A percentile compares a stretch with the other conserved stretches of the same genome.
phyloP scores from a whole-genome alignment of 23 tunicate genomes.

The Styela clava region DNA sequence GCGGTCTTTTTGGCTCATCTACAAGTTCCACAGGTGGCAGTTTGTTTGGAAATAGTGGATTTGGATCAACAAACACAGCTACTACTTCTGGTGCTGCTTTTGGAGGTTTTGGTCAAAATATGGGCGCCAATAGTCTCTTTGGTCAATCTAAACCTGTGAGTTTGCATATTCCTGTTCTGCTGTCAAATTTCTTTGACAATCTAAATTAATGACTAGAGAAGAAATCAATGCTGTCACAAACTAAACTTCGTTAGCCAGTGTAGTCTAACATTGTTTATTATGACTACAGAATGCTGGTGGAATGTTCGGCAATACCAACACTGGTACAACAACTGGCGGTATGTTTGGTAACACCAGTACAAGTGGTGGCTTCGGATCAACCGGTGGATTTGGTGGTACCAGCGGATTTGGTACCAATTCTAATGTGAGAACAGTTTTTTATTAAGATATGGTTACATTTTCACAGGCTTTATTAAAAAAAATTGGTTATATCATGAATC shows the following conservation, averaged over 20 bases:
- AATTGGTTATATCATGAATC: too few species aligned
- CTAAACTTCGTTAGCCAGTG: too few species aligned
- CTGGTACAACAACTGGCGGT: constrained; percentile 11
- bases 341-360: constrained; percentile 19
- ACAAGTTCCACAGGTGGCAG: constrained; percentile 34
- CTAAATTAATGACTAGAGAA: too few species aligned
- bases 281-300: constrained; percentile 2
- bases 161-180: too few species aligned
- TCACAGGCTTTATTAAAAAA: too few species aligned
- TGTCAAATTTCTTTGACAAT: too few species aligned
- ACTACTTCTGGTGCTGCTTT: constrained; percentile 30
- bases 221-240: too few species aligned
- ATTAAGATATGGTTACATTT: too few species aligned
- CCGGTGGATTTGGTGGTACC: background rate
- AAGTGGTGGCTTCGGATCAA: background rate
- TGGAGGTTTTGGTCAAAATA: constrained; percentile 36
- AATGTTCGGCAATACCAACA: constrained; percentile 7
- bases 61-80: constrained; percentile 43
- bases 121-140: constrained; percentile 11
- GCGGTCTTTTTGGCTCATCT: constrained; percentile 31
- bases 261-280: too few species aligned
- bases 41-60: constrained; percentile 20
- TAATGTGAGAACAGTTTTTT: background rate
- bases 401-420: constrained; percentile 8
- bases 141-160: background rate